These are phyloP conservation scores for Phalera bucephala DNA, from an alignment of 2,888 invertebrate species.

Conservation along the genomic window DNA sequence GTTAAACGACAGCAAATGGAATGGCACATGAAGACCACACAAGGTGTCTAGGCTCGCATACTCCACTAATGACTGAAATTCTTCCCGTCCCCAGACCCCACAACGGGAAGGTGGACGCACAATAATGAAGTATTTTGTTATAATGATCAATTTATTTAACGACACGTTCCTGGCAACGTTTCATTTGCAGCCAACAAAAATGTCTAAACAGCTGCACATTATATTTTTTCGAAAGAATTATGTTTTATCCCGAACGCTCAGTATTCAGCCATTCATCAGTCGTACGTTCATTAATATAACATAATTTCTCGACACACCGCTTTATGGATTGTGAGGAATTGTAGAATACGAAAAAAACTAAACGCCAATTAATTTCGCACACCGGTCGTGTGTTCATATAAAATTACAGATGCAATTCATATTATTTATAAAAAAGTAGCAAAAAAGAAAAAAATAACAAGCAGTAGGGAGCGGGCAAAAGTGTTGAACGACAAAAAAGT, in stretches of 20 bases:
- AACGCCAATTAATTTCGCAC: slow-evolving; percentile 27
- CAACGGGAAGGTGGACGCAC: no score
- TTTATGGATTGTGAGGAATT: neutral
- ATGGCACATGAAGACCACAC: no score
- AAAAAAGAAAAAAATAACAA: slow-evolving; percentile 29
- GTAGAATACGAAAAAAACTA: slow-evolving; percentile 15
- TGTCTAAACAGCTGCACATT: neutral
- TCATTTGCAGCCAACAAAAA: neutral
- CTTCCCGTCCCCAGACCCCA: no score
- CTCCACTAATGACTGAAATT: no score
- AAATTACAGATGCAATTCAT: slow-evolving; percentile 34
- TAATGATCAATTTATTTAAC: neutral
- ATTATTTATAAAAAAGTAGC: slow-evolving; percentile 30
- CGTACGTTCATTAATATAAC: slow-evolving; percentile 4
- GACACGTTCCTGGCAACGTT: neutral
- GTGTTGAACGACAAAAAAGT: slow-evolving; percentile 39
- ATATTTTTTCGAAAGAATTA: neutral
- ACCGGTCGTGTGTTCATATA: slow-evolving; percentile 25
- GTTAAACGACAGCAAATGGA: no score
- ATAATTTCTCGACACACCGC: slow-evolving; percentile 10
- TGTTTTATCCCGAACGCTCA: slow-evolving; percentile 11
- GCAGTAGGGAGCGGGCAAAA: slow-evolving; percentile 26
- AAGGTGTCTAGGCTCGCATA: no score
- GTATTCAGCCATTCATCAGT: slow-evolving; percentile 8
- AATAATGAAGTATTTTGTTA: no score